Percentiles rank a stretch among this genome's conserved stretches.
Evolutionary conservation across 2,888 invertebrate species (phyloP).

Genomic region (Dasypolia templi): DNA sequence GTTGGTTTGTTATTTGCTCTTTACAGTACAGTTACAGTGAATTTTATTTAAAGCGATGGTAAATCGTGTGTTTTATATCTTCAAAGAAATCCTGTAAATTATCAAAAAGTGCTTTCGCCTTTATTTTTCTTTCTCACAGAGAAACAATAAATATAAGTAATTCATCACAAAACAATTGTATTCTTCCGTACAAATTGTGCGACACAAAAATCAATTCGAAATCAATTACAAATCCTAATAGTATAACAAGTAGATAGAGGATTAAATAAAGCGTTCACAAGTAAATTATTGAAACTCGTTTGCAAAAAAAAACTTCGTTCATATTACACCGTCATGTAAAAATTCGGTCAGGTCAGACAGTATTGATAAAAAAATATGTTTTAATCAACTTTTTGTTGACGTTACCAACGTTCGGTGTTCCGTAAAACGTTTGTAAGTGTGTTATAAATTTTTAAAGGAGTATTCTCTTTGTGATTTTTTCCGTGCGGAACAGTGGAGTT

Average conservation of each 20-base stretch:
- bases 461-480: slow-evolving; percentile 53
- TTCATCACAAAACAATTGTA: slow-evolving; percentile 19
- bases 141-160: slow-evolving; percentile 28
- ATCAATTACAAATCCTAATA: slow-evolving; percentile 44
- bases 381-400: slow-evolving; percentile 52
- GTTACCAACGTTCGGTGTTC: slow-evolving; percentile 12
- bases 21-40: neutral
- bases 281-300: slow-evolving; percentile 39
- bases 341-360: slow-evolving; percentile 8
- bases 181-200: slow-evolving; percentile 29
- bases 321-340: slow-evolving; percentile 44
- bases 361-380: slow-evolving; percentile 43
- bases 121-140: neutral
- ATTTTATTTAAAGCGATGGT: neutral
- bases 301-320: slow-evolving; percentile 45
- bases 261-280: slow-evolving; percentile 38
- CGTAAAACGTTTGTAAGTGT: slow-evolving; percentile 27
- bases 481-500: slow-evolving; percentile 11
- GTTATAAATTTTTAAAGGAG: slow-evolving; percentile 43
- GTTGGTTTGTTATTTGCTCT: neutral
- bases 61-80: no score
- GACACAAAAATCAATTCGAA: slow-evolving; percentile 28
- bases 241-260: slow-evolving; percentile 42
- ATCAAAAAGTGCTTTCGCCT: no score
- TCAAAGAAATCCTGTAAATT: neutral